These are phyloP conservation scores for Spisula subtruncata DNA, from an alignment of 2,888 invertebrate species.

Conservation along the genomic window DNA sequence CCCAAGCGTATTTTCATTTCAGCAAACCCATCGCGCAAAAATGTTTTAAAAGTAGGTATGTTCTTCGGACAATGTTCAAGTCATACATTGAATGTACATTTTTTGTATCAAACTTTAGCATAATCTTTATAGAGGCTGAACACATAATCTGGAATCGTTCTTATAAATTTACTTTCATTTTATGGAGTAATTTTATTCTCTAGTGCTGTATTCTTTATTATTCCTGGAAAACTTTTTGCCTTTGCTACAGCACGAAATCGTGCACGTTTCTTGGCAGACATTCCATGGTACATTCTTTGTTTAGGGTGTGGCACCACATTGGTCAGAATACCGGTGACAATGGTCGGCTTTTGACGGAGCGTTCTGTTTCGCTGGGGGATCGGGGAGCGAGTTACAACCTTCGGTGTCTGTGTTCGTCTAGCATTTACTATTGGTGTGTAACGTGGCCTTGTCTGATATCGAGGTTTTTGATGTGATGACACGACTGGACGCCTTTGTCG, in stretches of 20 bases:
- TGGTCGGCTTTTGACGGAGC: background rate
- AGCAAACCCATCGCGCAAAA: too few species aligned
- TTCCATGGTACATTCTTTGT: constrained; percentile 24
- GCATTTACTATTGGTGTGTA: background rate
- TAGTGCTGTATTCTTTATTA: constrained; percentile 50
- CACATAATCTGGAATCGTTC: too few species aligned
- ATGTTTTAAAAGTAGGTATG: background rate
- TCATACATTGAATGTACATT: too few species aligned
- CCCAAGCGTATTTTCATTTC: too few species aligned
- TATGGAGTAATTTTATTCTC: background rate
- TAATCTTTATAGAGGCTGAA: too few species aligned
- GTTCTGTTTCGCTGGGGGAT: background rate
- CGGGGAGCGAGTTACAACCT: constrained; percentile 22
- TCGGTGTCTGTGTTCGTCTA: background rate
- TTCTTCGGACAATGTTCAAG: background rate
- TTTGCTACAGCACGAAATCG: constrained; percentile 41
- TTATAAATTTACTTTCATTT: too few species aligned
- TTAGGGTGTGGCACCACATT: constrained; percentile 56
- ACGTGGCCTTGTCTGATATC: background rate
- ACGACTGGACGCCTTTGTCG: background rate
- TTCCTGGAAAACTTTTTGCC: constrained; percentile 60
- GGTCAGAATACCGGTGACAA: constrained; percentile 32
- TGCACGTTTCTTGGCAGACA: constrained; percentile 34
- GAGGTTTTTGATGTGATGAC: background rate
- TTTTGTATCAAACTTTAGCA: too few species aligned